A percentile compares a stretch with the other conserved stretches of the same genome.
phyloP scores from a whole-genome alignment of 1,140 invertebrate species.

The Aethina tumida region DNA sequence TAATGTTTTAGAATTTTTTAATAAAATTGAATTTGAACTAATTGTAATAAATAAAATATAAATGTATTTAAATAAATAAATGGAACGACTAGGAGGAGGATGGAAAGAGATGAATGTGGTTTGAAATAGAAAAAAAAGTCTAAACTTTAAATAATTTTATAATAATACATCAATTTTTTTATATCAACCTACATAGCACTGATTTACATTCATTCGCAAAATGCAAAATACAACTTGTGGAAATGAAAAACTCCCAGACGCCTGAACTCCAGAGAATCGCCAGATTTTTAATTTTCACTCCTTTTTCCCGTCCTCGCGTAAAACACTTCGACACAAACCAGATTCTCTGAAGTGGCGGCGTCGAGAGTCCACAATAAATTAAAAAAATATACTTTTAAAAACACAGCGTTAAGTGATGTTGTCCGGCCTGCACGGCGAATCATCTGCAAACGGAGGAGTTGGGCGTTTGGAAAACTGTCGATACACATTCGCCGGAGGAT shows the following conservation, averaged over 20 bases:
- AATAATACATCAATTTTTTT: slow-evolving; percentile 31
- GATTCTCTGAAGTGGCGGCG: slow-evolving; percentile 1
- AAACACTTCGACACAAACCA: slow-evolving; percentile 7
- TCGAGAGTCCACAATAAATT: neutral
- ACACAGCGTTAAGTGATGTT: too few species aligned
- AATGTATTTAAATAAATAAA: too few species aligned
- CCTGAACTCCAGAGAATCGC: neutral
- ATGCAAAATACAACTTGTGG: slow-evolving; percentile 23
- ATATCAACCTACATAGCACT: slow-evolving; percentile 31
- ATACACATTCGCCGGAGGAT: slow-evolving; percentile 1
- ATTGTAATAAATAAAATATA: too few species aligned
- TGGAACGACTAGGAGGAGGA: too few species aligned
- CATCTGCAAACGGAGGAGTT: too few species aligned
- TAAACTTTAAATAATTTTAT: slow-evolving; percentile 24
- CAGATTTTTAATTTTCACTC: slow-evolving; percentile 1
- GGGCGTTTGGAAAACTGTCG: too few species aligned
- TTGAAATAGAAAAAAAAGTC: too few species aligned
- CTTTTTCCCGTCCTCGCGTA: neutral
- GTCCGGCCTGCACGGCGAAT: too few species aligned
- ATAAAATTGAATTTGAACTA: too few species aligned
- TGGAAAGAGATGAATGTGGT: too few species aligned
- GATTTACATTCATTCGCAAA: slow-evolving; percentile 28
- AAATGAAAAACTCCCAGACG: slow-evolving; percentile 11
- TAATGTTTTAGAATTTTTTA: too few species aligned
- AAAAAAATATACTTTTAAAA: slow-evolving; percentile 8